Evolutionary conservation across 2,888 invertebrate genomes (phyloP).

Genomic region (Tachina grossa): DNA sequence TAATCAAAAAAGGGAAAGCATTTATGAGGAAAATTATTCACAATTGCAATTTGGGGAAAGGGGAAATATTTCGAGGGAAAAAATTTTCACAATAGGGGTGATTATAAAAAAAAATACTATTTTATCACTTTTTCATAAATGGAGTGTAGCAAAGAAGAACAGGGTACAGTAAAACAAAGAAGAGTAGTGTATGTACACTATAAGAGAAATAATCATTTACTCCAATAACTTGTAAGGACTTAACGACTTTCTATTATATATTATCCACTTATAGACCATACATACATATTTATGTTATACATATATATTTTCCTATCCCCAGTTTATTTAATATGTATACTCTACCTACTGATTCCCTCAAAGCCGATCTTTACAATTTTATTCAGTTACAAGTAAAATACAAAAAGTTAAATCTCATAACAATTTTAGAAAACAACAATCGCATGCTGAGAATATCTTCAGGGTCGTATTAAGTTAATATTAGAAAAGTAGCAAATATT

Average conservation of each 20-base stretch:
- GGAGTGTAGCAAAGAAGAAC: too few species aligned
- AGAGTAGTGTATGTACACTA: background rate
- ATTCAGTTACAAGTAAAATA: background rate
- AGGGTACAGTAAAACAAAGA: too few species aligned
- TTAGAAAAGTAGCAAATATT: constrained; percentile 53
- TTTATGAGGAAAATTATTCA: too few species aligned
- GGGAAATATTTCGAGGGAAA: too few species aligned
- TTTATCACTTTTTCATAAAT: too few species aligned
- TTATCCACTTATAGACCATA: background rate
- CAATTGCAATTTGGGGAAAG: too few species aligned
- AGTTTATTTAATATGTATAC: too few species aligned
- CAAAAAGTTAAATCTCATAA: constrained; percentile 17
- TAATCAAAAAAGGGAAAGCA: too few species aligned
- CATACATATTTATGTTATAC: background rate
- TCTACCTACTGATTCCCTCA: background rate
- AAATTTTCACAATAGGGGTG: too few species aligned
- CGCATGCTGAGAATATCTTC: constrained; percentile 54
- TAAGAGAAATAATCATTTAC: background rate
- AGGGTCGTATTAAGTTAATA: constrained; percentile 56
- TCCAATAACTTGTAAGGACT: too few species aligned
- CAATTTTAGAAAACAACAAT: constrained; percentile 46
- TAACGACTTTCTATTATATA: too few species aligned
- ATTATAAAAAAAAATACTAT: too few species aligned
- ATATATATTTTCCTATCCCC: background rate
- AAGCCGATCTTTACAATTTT: constrained; percentile 7